Base-by-base conservation (phyloP, 2,888 invertebrate species). In the Ormia ochracea region DNA sequence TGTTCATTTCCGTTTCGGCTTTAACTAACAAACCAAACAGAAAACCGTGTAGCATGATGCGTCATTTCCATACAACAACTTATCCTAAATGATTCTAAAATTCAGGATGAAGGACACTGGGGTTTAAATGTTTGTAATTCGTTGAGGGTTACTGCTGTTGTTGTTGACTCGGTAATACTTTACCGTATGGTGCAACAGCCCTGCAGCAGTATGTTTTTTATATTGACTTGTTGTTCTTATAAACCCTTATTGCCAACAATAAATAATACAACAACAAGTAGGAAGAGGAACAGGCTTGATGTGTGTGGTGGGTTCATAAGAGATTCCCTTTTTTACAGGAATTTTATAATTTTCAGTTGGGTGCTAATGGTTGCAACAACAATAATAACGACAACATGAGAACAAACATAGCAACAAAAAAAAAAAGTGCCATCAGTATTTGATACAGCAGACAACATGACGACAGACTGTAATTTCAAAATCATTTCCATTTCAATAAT, bases 1-100 rank as follows among this genome's bases (percentile, higher is more conserved):
- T 80, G 76, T 48, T 76, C 63, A 76, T 68, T 76, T 80, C 80
- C 80, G 72, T 54, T 80, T 72, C 76, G 80, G 68, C 72, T 76
- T 73, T 58, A 52, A 66, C 58, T 75, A 43, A 61, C 69, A 70
- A 75, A 66, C 65, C 41, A 26, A 58, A 58, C 43, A 66, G 33
- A 68, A 58, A 72, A 52, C 70, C 75, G 17, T 41, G 5, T 12
- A 52, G 52, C 41, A 36, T 50, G 10, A n/a, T 38, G 19, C 28
- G 12, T 48, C 38, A 36, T 48, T 69, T 48, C 10, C 23, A 43
- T 45, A 23, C 23, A 31, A 14, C 33, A 68, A 56, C 17, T 45
- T 31, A n/a, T 21, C 23, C 3, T n/a, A 45, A 17, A 59, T 19
- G 21, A 70, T 45, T 10, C 43, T 17, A 5, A 41, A 50, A 14